phyloP scores from a whole-genome alignment of 2,797 vertebrate genomes.

The Dallia pectoralis region DNA sequence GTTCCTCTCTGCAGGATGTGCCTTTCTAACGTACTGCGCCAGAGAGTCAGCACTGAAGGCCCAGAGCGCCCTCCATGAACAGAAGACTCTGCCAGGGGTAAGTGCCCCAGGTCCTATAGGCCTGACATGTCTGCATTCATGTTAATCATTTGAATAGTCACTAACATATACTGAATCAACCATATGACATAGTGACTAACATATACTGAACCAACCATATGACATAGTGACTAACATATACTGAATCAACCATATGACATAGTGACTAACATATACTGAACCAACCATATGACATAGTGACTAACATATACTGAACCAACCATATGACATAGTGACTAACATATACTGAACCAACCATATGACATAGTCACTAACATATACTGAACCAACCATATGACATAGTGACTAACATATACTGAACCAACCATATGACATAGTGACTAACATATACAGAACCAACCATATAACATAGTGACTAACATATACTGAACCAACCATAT shows the following conservation, averaged over 20 bases:
- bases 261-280: neutral
- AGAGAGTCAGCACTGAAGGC: constrained; percentile 84
- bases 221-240: neutral
- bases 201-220: constrained; percentile 4
- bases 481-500: too few relatives aligned
- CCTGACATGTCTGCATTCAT: constrained; percentile 42
- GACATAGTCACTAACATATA: constrained; percentile 32
- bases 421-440: too few relatives aligned
- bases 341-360: constrained; percentile 8
- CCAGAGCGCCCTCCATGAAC: constrained; percentile 83
- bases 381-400: neutral
- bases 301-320: neutral
- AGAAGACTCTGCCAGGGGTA: constrained; percentile 85
- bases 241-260: too few relatives aligned
- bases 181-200: constrained; percentile 5
- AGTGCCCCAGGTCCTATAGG: constrained; percentile 59
- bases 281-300: neutral
- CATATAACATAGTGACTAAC: too few relatives aligned
- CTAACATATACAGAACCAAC: too few relatives aligned
- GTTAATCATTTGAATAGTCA: constrained; percentile 22
- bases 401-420: too few relatives aligned
- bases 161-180: constrained; percentile 43
- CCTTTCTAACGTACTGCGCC: constrained; percentile 86
- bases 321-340: neutral
- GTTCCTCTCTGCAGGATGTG: constrained; percentile 73